Percentiles rank a stretch among this genome's conserved stretches.
Conservation (phyloP, 2,797 vertebrate species). For the Cephalopachus bancanus region DNA sequence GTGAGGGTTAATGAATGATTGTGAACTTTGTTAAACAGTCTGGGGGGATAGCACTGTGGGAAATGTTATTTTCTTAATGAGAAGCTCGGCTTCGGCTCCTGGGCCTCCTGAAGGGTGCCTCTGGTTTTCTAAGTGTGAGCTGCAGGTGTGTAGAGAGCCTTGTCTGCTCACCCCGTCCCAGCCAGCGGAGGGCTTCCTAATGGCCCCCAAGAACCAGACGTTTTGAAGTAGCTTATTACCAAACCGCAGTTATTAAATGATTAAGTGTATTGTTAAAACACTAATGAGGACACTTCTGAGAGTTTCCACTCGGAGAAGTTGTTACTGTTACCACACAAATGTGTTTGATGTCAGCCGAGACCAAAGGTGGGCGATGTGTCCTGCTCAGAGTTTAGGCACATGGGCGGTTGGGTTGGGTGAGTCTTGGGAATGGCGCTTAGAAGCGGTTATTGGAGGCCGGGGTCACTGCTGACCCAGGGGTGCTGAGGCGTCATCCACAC, state of each 20-base stretch:
- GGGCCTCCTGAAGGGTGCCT: neutral
- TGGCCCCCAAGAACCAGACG: conserved; percentile 38
- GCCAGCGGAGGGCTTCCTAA: conserved; percentile 22
- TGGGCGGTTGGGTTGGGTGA: neutral
- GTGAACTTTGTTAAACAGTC: conserved; percentile 69
- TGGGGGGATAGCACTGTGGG: conserved; percentile 18
- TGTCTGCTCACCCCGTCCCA: neutral
- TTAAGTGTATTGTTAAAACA: conserved; percentile 67
- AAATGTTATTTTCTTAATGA: conserved; percentile 66
- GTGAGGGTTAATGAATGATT: conserved; percentile 77
- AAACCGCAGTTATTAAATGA: conserved; percentile 63
- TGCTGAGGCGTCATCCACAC: neutral
- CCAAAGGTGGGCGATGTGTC: neutral
- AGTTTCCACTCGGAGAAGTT: conserved; percentile 36
- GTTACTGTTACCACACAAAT: conserved; percentile 39
- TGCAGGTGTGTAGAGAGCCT: neutral
- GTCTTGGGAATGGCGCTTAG: neutral
- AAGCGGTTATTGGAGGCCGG: neutral
- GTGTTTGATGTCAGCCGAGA: conserved; percentile 63
- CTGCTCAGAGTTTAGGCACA: conserved; percentile 19
- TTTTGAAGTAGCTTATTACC: conserved; percentile 71
- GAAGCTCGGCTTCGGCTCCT: conserved; percentile 55
- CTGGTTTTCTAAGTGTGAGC: conserved; percentile 1
- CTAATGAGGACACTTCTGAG: conserved; percentile 49
- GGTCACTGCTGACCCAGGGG: neutral